Evolutionary conservation across 53 echinoderm and acorn worm genomes (phyloP).

Genomic region (Arbacia lixula): DNA sequence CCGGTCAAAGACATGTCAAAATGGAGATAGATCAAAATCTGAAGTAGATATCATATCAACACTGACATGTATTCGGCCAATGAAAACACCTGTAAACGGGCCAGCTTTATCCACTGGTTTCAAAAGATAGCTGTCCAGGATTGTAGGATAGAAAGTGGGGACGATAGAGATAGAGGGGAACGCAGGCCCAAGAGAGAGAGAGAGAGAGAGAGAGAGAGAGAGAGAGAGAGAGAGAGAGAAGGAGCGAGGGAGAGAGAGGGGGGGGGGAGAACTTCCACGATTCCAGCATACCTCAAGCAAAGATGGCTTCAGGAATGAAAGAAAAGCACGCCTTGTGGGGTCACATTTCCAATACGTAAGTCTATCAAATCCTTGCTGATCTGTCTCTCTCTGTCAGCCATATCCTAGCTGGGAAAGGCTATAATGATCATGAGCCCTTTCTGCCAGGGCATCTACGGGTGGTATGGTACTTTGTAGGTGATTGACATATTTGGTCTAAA

Average conservation of each 20-base stretch:
- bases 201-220: neutral
- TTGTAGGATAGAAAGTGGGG: too few relatives aligned
- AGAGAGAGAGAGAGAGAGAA: neutral
- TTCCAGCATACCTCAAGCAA: neutral
- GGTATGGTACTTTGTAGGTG: too few relatives aligned
- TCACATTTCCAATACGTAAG: constrained; percentile 53
- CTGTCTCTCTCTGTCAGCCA: constrained; percentile 17
- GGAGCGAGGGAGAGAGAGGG: neutral
- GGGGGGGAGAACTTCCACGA: neutral
- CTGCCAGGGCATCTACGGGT: constrained; percentile 8
- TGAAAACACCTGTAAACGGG: constrained; percentile 51
- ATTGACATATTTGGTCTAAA: too few relatives aligned
- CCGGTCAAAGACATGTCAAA: too few relatives aligned
- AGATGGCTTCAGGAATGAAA: neutral
- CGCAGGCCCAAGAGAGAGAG: neutral
- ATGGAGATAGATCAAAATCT: constrained; percentile 38
- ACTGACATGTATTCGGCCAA: constrained; percentile 35
- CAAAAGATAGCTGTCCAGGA: constrained; percentile 21
- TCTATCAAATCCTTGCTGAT: constrained; percentile 30
- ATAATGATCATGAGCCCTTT: constrained; percentile 13
- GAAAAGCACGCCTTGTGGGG: constrained; percentile 44
- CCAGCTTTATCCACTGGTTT: constrained; percentile 12
- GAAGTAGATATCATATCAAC: constrained; percentile 39
- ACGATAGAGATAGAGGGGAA: too few relatives aligned
- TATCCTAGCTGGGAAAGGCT: constrained; percentile 19